Evolutionary conservation across 2,113 vertebrate genomes (phyloP), one percentile per base, ranked within the genome.

Genomic region (Odobenus rosmarus): DNA sequence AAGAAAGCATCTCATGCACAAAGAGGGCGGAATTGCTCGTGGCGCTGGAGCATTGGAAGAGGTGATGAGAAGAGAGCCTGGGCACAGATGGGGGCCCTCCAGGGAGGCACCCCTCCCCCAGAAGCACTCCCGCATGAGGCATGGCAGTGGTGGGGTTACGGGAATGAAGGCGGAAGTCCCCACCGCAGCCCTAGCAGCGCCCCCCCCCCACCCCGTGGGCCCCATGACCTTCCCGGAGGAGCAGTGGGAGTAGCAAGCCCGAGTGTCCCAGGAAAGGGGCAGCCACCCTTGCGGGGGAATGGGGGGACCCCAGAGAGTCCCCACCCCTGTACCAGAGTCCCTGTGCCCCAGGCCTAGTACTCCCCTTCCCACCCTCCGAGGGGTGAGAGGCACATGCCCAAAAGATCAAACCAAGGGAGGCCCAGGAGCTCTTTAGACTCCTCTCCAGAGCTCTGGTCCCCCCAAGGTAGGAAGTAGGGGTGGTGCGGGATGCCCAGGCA

Each of bases 91-190:
- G 39, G 23, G 18, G 15, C 4, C 36, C 71, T 24, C 10, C 6
- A 0, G 23, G 26, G 0, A n/a, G 53, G 21, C 6, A 31, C 3
- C 12, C 53, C 39, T 77, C 87, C 39, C 62, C 55, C 19, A 42
- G 28, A 28, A 7, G 9, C 42, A 26, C 6, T 6, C 23, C 6
- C 21, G 2, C 10, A 10, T 11, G 1, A 21, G 7, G 5, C 14
- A 2, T 9, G 24, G 72, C 14, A 76, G 42, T 16, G 24, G 23
- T 1, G 1, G 15, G 59, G 15, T 4, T 28, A 53, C 10, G 28
- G 16, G 28, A 55, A 33, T 6, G 13, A 49, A 51, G 57, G 33
- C 33, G 10, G 15, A 24, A 19, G 15, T 39, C n/a, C 31, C 23
- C 36, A 8, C 9, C 1, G 13, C 53, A 14, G 26, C 10, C 18